Evolutionary conservation across 2,113 vertebrate genomes (phyloP), one percentile per base, ranked within the genome.

Genomic region (Periophthalmus modestus): DNA sequence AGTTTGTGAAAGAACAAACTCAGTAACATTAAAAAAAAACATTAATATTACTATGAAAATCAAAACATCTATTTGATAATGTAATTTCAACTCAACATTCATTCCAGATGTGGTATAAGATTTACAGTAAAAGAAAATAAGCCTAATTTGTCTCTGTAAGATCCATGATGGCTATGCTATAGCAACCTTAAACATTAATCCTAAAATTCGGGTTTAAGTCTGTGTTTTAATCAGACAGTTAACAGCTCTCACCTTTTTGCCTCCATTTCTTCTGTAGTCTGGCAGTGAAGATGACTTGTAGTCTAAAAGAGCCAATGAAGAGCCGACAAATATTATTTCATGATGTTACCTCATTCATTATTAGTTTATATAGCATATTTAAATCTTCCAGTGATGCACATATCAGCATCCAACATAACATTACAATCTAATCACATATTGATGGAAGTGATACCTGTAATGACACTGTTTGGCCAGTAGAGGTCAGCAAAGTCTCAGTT

Each of bases 211-310:
- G 16, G 21, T n/a, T 55, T 7, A 55, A 55, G 52, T 14, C 23
- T 23, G n/a, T 0, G 3, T 15, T 28, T 61, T 61, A 16, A 6
- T 7, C 12, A 18, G 28, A 33, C 58, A 34, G 58, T 33, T 33
- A 33, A 28, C 24, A 33, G 58, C 28, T 59, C 95, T 94, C 85
- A 98, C 97, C 93, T 96, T 93, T 90, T 96, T 96, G 24, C 96
- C 80, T 74, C 94, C 94, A 0, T 96, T 98, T 82, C 93, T 95
- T 75, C 96, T 93, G 78, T 98, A 98, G 69, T 95, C 96, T 78
- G 97, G 97, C 68, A 99, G 92, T 5, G 97, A 98, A 65, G 97
- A 93, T 0, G 97, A 97, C 87, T 98, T 98, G 80, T 95, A 95
- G 89, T 98, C 97, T 98, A 90, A 82, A 77, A 74, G 48, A 80